phyloP scores from a whole-genome alignment of 2,888 invertebrate species.

The Hemistola chrysoprasaria region DNA sequence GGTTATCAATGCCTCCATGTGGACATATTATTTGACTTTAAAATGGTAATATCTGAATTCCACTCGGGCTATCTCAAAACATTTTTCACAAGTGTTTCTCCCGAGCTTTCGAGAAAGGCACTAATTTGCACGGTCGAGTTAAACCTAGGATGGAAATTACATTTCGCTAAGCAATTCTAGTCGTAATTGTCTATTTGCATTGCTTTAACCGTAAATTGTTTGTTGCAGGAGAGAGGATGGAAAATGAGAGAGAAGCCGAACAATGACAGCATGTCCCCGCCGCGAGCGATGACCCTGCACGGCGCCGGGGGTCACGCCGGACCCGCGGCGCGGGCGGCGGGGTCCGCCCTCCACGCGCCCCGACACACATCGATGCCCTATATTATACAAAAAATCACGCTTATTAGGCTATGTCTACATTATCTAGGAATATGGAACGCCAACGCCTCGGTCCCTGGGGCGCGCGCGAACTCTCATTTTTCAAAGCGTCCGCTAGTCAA shows the following conservation, averaged over 20 bases:
- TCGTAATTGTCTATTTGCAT: slow-evolving; percentile 14
- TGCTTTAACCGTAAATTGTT: slow-evolving; percentile 29
- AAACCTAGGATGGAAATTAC: slow-evolving; percentile 8
- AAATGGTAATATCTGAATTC: neutral
- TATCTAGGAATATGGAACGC: slow-evolving; percentile 61
- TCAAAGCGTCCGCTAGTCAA: slow-evolving; percentile 79
- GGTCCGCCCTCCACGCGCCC: slow-evolving; percentile 49
- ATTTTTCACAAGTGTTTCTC: neutral
- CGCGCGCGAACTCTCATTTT: slow-evolving; percentile 69
- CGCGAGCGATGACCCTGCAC: slow-evolving; percentile 73
- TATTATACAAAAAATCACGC: slow-evolving; percentile 67
- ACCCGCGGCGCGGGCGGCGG: slow-evolving; percentile 58
- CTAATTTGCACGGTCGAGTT: slow-evolving; percentile 1
- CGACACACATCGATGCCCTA: slow-evolving; percentile 51
- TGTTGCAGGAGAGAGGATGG: slow-evolving; percentile 77
- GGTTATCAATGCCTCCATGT: slow-evolving; percentile 14
- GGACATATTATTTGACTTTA: slow-evolving; percentile 4
- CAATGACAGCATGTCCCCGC: slow-evolving; percentile 78
- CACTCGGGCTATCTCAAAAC: neutral
- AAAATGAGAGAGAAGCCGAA: slow-evolving; percentile 66
- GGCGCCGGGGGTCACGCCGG: slow-evolving; percentile 58
- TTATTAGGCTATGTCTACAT: slow-evolving; percentile 77
- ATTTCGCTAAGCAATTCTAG: slow-evolving; percentile 9
- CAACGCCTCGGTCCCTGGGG: slow-evolving; percentile 49
- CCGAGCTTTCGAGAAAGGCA: neutral